Conservation (phyloP, 1,140 invertebrate genomes). For the Pseudomyrmex dendroicus region DNA sequence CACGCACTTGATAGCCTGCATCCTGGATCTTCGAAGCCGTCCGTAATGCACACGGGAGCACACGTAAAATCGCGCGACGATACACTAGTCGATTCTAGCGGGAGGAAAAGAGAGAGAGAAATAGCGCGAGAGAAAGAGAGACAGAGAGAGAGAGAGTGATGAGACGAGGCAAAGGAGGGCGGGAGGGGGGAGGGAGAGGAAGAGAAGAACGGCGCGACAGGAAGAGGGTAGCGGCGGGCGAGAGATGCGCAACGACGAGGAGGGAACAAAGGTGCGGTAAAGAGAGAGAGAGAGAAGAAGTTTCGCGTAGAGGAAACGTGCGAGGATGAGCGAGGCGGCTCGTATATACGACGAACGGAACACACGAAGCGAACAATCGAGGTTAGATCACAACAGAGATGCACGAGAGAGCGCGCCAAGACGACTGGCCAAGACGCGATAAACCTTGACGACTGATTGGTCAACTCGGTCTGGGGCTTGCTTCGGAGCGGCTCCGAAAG, state of each 20-base stretch:
- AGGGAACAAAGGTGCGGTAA: slow-evolving; percentile 26
- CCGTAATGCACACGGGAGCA: slow-evolving; percentile 66
- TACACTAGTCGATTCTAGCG: slow-evolving; percentile 63
- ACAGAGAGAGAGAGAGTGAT: neutral
- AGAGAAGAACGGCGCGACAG: slow-evolving; percentile 45
- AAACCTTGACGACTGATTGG: neutral
- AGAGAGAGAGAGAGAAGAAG: slow-evolving; percentile 14
- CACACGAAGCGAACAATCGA: neutral
- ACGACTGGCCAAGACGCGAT: slow-evolving; percentile 1
- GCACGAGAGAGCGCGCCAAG: neutral
- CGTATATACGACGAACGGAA: neutral
- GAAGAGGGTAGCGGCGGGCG: slow-evolving; percentile 15
- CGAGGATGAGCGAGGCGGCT: slow-evolving; percentile 4
- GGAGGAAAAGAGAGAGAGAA: slow-evolving; percentile 12
- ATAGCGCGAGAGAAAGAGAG: neutral
- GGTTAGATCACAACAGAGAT: slow-evolving; percentile 40
- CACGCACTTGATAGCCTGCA: slow-evolving; percentile 98
- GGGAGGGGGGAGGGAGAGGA: slow-evolving; percentile 20
- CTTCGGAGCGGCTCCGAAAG: neutral
- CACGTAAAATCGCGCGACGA: slow-evolving; percentile 68
- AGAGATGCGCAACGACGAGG: neutral
- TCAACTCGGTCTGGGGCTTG: neutral
- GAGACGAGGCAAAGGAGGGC: neutral
- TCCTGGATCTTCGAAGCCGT: slow-evolving; percentile 79
- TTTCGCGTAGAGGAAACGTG: slow-evolving; percentile 9